Percentiles rank a stretch among this genome's conserved stretches.
Evolutionary conservation across 2,888 invertebrate species (phyloP).

Genomic region (Clistopyga incitator): DNA sequence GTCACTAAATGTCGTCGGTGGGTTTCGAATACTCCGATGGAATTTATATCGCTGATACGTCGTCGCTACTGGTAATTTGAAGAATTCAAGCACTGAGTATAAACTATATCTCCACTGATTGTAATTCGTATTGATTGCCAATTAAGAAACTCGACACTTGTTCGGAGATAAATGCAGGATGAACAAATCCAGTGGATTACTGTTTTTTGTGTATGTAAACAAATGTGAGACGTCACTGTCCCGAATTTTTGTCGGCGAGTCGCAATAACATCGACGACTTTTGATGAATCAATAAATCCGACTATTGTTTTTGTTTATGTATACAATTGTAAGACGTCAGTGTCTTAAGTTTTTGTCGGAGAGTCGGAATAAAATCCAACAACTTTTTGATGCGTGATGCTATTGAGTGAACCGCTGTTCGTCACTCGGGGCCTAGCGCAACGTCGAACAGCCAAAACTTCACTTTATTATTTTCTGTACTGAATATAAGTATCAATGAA

Average conservation of each 20-base stretch:
- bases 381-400: slow-evolving; percentile 68
- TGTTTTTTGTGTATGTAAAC: slow-evolving; percentile 20
- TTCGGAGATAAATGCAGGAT: not conserved
- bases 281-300: too few relatives aligned
- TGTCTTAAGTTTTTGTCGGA: too few relatives aligned
- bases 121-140: not conserved
- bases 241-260: not conserved
- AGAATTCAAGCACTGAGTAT: not conserved
- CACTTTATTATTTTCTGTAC: too few relatives aligned
- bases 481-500: too few relatives aligned
- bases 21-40: slow-evolving; percentile 31
- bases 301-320: too few relatives aligned
- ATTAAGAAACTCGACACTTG: slow-evolving; percentile 19
- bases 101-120: slow-evolving; percentile 6
- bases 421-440: slow-evolving; percentile 9
- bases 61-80: not conserved
- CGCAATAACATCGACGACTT: too few relatives aligned
- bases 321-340: too few relatives aligned
- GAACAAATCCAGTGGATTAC: not conserved
- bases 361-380: not conserved
- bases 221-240: slow-evolving; percentile 6
- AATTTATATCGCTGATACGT: slow-evolving; percentile 24
- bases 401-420: slow-evolving; percentile 71
- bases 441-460: slow-evolving; percentile 35
- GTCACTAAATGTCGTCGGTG: not conserved